Evolutionary conservation across 2,888 invertebrate species (phyloP), one percentile per base, ranked within the genome.

Genomic region (Synergus japonicus): DNA sequence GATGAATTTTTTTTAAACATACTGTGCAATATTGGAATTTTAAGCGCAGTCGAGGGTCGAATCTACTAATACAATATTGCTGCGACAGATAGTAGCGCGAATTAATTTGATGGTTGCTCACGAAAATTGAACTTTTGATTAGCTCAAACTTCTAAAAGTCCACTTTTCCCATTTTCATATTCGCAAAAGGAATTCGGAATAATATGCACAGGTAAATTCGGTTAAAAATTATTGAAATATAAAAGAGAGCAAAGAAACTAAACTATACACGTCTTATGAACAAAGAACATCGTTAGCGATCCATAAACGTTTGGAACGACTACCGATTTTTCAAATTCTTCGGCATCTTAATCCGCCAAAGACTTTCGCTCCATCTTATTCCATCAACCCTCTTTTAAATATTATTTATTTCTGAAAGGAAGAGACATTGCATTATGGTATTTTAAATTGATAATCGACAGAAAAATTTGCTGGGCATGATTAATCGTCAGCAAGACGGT

Each of bases 1-100:
- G 29, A 29, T 29, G 29, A 29, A 29, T 29, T 29, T 29, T 29
- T 3, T 29, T 29, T 29, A 3, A 29, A 29, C 29, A 29, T 29
- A 29, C 3, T 29, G 2, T 29, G 29, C 3, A 29, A 29, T 29
- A 29, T 29, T 29, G 29, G 29, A 29, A 29, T 29, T 29, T 43
- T 8, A 43, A 9, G 7, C 81, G 80, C 63, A 79, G 78, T 63
- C 7, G 64, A 67, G 76, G 54, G n/a, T 54, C 37, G 29, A 49
- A 29, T n/a, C 41, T 73, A 73, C 29, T 73, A 49, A 54, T 54
- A 49, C 37, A 37, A 73, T 73, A 54, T 49, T 54, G 49, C 37
- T n/a, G 3, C 3, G 3, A 41, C 37, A 49, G 49, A 10, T 73
- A n/a, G 10, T n/a, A 54, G 10, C 37, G n/a, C 49, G n/a, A 37